These are phyloP conservation scores for Agrypnus murinus DNA, from an alignment of 2,888 invertebrate species.

Conservation along the genomic window DNA sequence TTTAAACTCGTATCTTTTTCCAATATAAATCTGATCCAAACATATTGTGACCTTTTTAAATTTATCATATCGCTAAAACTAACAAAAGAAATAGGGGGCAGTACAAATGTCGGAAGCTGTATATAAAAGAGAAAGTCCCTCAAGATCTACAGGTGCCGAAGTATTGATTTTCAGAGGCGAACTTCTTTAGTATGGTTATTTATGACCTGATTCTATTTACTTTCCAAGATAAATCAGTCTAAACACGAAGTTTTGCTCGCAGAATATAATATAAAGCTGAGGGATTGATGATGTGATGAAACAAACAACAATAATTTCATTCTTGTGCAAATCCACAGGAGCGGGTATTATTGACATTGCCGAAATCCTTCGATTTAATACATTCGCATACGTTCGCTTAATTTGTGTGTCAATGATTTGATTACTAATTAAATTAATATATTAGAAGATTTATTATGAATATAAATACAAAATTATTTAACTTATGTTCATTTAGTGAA, in stretches of 20 bases:
- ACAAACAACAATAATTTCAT: neutral
- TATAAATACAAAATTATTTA: too few relatives aligned
- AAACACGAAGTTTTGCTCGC: constrained; percentile 12
- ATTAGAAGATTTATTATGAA: too few relatives aligned
- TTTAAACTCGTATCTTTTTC: too few relatives aligned
- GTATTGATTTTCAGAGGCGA: constrained; percentile 1
- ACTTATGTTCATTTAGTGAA: too few relatives aligned
- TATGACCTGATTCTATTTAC: constrained; percentile 1
- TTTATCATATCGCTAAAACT: too few relatives aligned
- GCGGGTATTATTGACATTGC: neutral
- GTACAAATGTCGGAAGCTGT: too few relatives aligned
- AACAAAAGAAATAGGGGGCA: too few relatives aligned
- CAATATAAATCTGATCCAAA: too few relatives aligned
- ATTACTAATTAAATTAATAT: too few relatives aligned
- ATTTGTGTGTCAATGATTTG: too few relatives aligned
- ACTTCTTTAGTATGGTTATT: neutral
- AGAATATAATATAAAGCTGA: neutral
- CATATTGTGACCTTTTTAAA: neutral
- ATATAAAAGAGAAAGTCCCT: neutral
- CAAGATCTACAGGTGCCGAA: constrained; percentile 13
- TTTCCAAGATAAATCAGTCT: constrained; percentile 13
- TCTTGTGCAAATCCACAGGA: neutral
- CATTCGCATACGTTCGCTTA: too few relatives aligned
- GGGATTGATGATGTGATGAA: constrained; percentile 24
- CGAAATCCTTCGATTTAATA: neutral